These are phyloP conservation scores for Limanda limanda DNA, from an alignment of 2,113 vertebrate species.

Conservation along the genomic window DNA sequence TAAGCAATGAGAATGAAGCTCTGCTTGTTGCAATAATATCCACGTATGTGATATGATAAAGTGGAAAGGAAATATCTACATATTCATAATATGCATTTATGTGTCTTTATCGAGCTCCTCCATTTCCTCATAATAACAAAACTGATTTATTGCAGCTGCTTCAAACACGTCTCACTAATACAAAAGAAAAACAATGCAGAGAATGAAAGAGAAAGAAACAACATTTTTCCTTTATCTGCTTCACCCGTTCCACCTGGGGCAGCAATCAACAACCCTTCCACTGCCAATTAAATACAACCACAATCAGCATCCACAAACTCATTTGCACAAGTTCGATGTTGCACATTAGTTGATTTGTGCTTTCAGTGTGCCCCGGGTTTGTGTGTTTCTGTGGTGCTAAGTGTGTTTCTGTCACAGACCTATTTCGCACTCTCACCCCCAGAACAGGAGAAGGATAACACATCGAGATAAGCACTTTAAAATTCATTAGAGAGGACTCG, in stretches of 20 bases:
- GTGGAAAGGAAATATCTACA: slow-evolving; percentile 23
- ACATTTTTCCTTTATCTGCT: slow-evolving; percentile 24
- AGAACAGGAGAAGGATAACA: slow-evolving; percentile 28
- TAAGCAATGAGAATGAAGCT: background rate
- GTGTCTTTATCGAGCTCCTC: background rate
- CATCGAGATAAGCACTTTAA: slow-evolving; percentile 47
- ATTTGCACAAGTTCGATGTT: slow-evolving; percentile 2
- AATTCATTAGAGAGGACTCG: slow-evolving; percentile 51
- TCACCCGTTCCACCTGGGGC: slow-evolving; percentile 37
- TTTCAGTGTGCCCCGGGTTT: background rate
- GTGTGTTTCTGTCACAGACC: slow-evolving; percentile 19
- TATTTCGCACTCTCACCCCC: slow-evolving; percentile 36
- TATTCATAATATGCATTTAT: slow-evolving; percentile 14
- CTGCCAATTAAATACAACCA: slow-evolving; percentile 38
- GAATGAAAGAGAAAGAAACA: slow-evolving; percentile 10
- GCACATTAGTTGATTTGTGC: background rate
- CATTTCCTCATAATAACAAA: slow-evolving; percentile 2
- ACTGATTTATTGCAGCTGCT: background rate
- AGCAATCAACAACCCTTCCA: slow-evolving; percentile 37
- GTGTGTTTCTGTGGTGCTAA: slow-evolving; percentile 1
- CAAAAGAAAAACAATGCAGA: slow-evolving; percentile 23
- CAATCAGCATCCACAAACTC: slow-evolving; percentile 35
- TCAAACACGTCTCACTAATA: slow-evolving; percentile 22
- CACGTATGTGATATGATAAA: slow-evolving; percentile 1
- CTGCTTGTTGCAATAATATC: background rate